Base-by-base conservation (phyloP, 2,797 vertebrate genomes). In the Danionella dracula region DNA sequence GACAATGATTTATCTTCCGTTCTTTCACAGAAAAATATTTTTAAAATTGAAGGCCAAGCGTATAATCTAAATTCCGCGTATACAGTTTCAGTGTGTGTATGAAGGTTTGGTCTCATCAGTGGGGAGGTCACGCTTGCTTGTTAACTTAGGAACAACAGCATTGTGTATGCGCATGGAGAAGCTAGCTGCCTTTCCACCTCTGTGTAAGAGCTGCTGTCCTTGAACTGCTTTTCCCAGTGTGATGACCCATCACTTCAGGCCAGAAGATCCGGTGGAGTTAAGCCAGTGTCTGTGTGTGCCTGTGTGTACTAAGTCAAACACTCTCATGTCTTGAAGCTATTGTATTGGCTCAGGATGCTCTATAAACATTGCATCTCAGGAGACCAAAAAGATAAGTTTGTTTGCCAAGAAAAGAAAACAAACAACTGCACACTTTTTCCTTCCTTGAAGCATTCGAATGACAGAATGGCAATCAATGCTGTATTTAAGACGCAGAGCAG, bases 1-100 rank as follows among this genome's bases (percentile, higher is more conserved):
- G 56, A 68, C 57, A 51, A 63, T 68, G 46, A 63, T 19, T 7
- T 23, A 66, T 58, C 57, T 38, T 53, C 35, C 12, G 34, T 29
- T 21, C 35, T 1, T 49, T 49, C 11, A 8, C 44, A 58, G 40
- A 55, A 16, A n/a, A 55, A 48, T 21, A 55, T 48, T 40, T 40
- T 20, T 29, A 10, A 34, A 44, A 45, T 21, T 21, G 41, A 59
- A 44, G 17, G 31, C 5, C 9, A 34, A 27, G 9, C 38, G n/a
- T 31, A 45, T 62, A 50, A 56, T 50, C 50, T 56, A 21, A 56
- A 31, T 41, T 56, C 23, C 8, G 35, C 29, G 29, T 32, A 48
- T 27, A n/a, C n/a, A n/a, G n/a, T n/a, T n/a, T n/a, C n/a, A n/a
- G n/a, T n/a, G n/a, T n/a, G n/a, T n/a, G n/a, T n/a, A n/a, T n/a